Conservation (phyloP, 2,113 vertebrate genomes). For the Fregetta grallaria region DNA sequence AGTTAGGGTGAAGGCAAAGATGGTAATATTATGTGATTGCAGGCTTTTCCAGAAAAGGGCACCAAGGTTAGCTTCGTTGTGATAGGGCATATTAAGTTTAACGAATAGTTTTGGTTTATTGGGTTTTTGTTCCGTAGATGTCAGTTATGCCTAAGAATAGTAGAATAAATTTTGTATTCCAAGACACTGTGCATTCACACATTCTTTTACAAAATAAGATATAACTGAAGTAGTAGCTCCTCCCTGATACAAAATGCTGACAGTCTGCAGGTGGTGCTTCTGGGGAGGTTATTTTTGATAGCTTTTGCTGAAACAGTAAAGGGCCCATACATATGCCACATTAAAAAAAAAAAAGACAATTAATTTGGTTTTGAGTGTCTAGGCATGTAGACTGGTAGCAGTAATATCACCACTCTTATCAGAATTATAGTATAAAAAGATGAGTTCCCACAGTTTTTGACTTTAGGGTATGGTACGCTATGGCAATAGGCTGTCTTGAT, state of each 20-base stretch:
- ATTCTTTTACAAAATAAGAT: not conserved
- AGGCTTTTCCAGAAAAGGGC: not conserved
- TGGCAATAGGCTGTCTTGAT: not conserved
- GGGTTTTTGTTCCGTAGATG: not conserved
- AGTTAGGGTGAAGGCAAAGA: not conserved
- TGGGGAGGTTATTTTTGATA: not conserved
- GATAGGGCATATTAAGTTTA: not conserved
- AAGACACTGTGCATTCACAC: not conserved
- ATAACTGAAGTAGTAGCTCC: not conserved
- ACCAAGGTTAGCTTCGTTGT: not conserved
- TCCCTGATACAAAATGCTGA: not conserved
- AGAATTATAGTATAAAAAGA: not conserved
- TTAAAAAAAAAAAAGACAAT: not conserved
- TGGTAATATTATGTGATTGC: not conserved
- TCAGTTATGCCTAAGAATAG: not conserved
- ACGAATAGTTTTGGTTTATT: not conserved
- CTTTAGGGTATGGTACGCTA: not conserved
- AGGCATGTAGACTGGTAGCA: not conserved
- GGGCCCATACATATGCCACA: not conserved
- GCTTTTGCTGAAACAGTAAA: not conserved
- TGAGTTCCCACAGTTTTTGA: not conserved
- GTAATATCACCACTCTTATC: not conserved
- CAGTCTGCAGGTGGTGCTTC: not conserved
- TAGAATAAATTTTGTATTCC: not conserved
- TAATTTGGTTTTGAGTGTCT: not conserved